A percentile compares a stretch with the other conserved stretches of the same genome.
These are phyloP conservation scores for Zeus faber DNA, from an alignment of 2,113 vertebrate species.

Conservation along the genomic window DNA sequence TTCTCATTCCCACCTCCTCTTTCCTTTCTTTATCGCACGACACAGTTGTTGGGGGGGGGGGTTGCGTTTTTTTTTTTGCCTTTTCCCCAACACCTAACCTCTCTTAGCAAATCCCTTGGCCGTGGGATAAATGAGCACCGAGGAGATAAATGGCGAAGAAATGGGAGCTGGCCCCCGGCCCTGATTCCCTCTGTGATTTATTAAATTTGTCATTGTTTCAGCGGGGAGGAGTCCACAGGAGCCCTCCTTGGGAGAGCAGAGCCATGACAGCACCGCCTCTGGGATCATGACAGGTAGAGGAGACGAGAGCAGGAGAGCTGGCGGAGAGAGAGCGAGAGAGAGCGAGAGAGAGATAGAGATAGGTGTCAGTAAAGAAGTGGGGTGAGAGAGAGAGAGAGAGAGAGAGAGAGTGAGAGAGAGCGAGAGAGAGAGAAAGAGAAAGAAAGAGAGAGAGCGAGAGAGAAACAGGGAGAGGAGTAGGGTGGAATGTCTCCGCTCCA, in stretches of 20 bases:
- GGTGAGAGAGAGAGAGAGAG: background rate
- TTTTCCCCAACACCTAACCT: too few relatives aligned
- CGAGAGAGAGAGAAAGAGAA: too few relatives aligned
- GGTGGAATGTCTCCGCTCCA: background rate
- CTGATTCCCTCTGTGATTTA: conserved; percentile 59
- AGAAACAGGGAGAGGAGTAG: background rate
- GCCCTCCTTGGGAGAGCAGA: too few relatives aligned
- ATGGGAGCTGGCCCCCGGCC: conserved; percentile 38
- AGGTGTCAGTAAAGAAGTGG: background rate
- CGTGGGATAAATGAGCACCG: conserved; percentile 33
- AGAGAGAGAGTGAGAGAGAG: too few relatives aligned
- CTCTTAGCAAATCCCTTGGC: conserved; percentile 21
- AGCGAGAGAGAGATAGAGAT: background rate
- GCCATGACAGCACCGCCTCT: conserved; percentile 37
- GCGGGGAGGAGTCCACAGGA: background rate
- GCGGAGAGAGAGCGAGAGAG: background rate
- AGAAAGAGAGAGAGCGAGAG: background rate
- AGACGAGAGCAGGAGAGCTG: conserved; percentile 1
- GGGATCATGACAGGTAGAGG: conserved; percentile 52
- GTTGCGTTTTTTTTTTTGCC: too few relatives aligned
- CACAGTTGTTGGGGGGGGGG: too few relatives aligned
- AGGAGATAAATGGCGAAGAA: conserved; percentile 47
- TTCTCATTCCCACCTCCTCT: too few relatives aligned
- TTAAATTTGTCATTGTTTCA: conserved; percentile 43
- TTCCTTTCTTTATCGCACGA: too few relatives aligned